Evolutionary conservation across 2,113 vertebrate genomes (phyloP), one percentile per base, ranked within the genome.

Genomic region (Ceuthmochares aereus): DNA sequence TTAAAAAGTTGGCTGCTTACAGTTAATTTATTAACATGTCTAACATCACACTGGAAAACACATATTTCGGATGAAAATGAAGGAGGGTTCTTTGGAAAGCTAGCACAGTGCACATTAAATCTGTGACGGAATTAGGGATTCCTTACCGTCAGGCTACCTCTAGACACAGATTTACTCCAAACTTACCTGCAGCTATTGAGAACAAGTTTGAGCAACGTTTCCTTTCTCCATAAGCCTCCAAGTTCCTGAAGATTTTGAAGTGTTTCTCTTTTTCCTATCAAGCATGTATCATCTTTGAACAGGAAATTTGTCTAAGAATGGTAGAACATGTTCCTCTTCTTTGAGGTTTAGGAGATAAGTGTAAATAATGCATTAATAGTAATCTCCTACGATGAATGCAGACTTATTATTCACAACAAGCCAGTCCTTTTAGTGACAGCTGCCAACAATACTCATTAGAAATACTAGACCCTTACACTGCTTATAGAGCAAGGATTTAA

Each of bases 361-460:
- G 23, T 51, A 93, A 95, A 84, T 60, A 96, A 72, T 66, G 47
- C 0, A 0, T 42, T 59, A 64, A 64, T 43, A 72, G 25, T 89
- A 60, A 81, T 82, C 84, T 78, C 47, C 63, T 87, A 34, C 36
- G 74, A 29, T 25, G 49, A 88, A 22, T 59, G 66, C 49, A 90
- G 76, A 67, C n/a, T 89, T 96, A 84, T 81, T 91, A 88, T 59
- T 92, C 84, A 84, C 66, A 94, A 75, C 56, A 93, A 91, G 7
- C 51, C 45, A 56, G 67, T 47, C 54, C 73, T 92, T 96, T 89
- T 74, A 85, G n/a, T 45, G 89, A 94, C 77, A 96, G 51, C 36
- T 90, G 59, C 70, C 72, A 90, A 84, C 77, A 88, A 85, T 89
- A 82, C 77, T 68, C 84, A 68, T 97, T 97, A 87, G 81, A 93